A percentile compares a stretch with the other conserved stretches of the same genome.
phyloP scores from a whole-genome alignment of 1,140 invertebrate species.

The Drosophila sp. region DNA sequence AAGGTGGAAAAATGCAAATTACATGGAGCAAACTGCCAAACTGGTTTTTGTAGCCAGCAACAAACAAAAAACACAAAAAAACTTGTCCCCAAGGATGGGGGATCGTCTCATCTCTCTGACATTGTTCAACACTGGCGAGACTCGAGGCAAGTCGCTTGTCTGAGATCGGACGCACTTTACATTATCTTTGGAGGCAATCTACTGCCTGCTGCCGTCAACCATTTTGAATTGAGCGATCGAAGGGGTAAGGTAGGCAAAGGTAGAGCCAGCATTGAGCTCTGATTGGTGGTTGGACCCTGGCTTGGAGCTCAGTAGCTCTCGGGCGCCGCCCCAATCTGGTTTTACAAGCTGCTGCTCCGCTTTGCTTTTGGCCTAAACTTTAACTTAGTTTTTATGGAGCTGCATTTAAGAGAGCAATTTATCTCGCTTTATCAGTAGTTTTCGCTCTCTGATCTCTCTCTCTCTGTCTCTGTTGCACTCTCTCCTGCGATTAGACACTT shows the following conservation, averaged over 20 bases:
- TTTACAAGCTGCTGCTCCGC: constrained; percentile 48
- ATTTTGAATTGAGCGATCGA: constrained; percentile 53
- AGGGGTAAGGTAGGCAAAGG: neutral
- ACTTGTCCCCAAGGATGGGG: constrained; percentile 39
- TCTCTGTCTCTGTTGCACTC: constrained; percentile 11
- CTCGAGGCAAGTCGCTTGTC: constrained; percentile 34
- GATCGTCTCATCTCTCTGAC: constrained; percentile 25
- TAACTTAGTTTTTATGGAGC: constrained; percentile 11
- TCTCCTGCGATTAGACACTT: neutral
- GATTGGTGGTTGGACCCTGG: constrained; percentile 57
- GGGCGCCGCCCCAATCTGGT: constrained; percentile 78
- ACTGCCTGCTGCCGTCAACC: constrained; percentile 44
- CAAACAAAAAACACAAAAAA: constrained; percentile 22
- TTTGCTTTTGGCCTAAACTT: constrained; percentile 17
- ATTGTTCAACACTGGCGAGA: constrained; percentile 33
- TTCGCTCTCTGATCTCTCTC: neutral
- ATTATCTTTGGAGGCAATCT: constrained; percentile 48
- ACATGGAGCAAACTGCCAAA: constrained; percentile 23
- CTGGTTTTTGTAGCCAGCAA: constrained; percentile 18
- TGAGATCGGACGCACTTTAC: constrained; percentile 63
- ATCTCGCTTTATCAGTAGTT: constrained; percentile 41
- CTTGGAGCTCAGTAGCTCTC: constrained; percentile 25
- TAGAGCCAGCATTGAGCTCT: constrained; percentile 44
- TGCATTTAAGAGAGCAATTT: constrained; percentile 26
- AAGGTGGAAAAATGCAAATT: constrained; percentile 58